Conservation (phyloP, 2,113 vertebrate genomes). For the Columbina picui region DNA sequence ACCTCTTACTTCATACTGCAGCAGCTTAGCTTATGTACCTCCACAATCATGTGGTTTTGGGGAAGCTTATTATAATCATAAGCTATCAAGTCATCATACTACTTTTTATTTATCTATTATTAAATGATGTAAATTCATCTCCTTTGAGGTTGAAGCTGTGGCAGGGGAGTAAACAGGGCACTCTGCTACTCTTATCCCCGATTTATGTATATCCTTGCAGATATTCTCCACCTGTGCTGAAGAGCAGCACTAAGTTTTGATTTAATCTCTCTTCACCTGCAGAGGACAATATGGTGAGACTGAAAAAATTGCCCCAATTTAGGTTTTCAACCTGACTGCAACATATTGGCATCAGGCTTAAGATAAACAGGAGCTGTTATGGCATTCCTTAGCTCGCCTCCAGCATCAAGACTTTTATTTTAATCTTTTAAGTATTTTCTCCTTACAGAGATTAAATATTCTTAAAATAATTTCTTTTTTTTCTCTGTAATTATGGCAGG, state of each 20-base stretch:
- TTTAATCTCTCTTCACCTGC: background rate
- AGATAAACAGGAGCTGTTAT: background rate
- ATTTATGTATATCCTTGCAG: background rate
- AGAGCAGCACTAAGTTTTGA: background rate
- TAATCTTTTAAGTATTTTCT: background rate
- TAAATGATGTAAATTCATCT: background rate
- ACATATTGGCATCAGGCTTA: background rate
- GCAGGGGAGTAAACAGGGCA: background rate
- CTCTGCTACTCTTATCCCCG: background rate
- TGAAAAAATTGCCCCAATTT: background rate
- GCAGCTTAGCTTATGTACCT: background rate
- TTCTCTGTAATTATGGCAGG: background rate
- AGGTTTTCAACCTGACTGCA: background rate
- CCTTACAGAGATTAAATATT: background rate
- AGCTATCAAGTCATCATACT: background rate
- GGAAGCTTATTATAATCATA: background rate
- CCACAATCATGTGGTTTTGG: background rate
- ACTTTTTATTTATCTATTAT: background rate
- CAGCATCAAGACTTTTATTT: background rate
- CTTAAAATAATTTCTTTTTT: background rate
- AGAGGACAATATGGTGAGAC: background rate
- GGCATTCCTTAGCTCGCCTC: background rate
- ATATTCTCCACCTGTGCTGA: background rate
- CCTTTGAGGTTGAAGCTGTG: background rate
- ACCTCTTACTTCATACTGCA: background rate